Evolutionary conservation across 1,140 invertebrate species (phyloP).

Genomic region (Daktulosphaira vitifoliae): DNA sequence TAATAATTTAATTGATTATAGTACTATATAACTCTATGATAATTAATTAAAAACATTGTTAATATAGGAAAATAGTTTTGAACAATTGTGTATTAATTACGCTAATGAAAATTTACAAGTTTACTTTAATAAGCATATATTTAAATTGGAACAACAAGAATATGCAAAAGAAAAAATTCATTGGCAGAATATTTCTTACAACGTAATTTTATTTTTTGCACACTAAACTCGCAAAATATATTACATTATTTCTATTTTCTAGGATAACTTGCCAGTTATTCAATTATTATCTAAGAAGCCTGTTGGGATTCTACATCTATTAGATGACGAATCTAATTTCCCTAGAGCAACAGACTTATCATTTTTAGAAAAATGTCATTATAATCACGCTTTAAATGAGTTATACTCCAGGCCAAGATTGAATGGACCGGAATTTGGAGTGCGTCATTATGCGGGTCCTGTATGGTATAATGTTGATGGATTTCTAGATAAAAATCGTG

Average conservation of each 20-base stretch:
- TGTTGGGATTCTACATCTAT: conserved; percentile 85
- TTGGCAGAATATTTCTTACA: conserved; percentile 74
- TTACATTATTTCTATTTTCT: too few relatives aligned
- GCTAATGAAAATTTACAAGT: conserved; percentile 94
- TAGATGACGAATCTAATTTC: conserved; percentile 97
- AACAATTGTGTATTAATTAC: conserved; percentile 96
- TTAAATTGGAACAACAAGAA: conserved; percentile 89
- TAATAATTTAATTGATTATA: conserved; percentile 25
- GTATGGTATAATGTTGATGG: conserved; percentile 94
- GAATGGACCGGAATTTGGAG: conserved; percentile 51
- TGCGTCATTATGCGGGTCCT: conserved; percentile 86
- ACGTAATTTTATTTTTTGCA: conserved; percentile 42
- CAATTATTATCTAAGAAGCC: conserved; percentile 91
- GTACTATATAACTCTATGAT: background rate
- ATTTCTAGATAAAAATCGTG: conserved; percentile 93
- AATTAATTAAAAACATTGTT: too few relatives aligned
- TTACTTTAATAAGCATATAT: conserved; percentile 95
- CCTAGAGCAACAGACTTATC: conserved; percentile 89
- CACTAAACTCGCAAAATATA: too few relatives aligned
- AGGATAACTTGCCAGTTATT: conserved; percentile 74
- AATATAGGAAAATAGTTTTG: conserved; percentile 85
- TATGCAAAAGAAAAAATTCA: conserved; percentile 89
- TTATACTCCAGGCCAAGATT: conserved; percentile 83
- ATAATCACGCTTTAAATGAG: conserved; percentile 89
- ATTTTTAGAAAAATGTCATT: conserved; percentile 96